Conservation (phyloP, 2,888 invertebrate species). For the Notodromas monacha region DNA sequence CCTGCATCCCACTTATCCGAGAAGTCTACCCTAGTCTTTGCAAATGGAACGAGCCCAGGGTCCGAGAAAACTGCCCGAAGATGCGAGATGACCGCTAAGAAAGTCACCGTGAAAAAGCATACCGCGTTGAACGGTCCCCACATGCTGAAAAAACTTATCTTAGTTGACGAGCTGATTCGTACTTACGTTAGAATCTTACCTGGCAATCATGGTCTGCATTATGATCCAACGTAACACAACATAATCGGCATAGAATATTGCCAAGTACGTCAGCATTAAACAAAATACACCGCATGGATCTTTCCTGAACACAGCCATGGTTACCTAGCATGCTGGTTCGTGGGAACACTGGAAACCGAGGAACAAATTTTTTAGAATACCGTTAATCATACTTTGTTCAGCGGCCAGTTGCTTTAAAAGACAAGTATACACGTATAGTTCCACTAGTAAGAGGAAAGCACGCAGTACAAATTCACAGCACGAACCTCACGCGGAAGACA, state of each 20-base stretch:
- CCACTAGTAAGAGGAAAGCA: too few species aligned
- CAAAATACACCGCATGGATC: constrained; percentile 61
- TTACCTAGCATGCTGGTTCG: too few species aligned
- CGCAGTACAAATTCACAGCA: too few species aligned
- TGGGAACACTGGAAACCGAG: too few species aligned
- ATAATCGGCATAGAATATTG: constrained; percentile 55
- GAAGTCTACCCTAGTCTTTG: constrained; percentile 30
- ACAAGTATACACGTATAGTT: too few species aligned
- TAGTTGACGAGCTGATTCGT: not conserved
- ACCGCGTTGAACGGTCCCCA: constrained; percentile 51
- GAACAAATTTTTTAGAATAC: too few species aligned
- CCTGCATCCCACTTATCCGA: constrained; percentile 24
- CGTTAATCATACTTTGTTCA: too few species aligned
- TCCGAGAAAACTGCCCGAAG: constrained; percentile 57
- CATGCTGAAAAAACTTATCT: constrained; percentile 22
- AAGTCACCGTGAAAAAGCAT: constrained; percentile 39
- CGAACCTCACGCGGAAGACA: too few species aligned
- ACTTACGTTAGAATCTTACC: constrained; percentile 20
- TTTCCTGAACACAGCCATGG: constrained; percentile 27
- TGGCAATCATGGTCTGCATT: constrained; percentile 40
- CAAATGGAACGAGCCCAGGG: constrained; percentile 49
- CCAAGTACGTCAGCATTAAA: constrained; percentile 38
- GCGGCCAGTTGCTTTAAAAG: too few species aligned
- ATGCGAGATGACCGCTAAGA: constrained; percentile 39
- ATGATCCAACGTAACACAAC: constrained; percentile 52